phyloP scores from a whole-genome alignment of 2,797 vertebrate species.

The Peromyscus aztecus region DNA sequence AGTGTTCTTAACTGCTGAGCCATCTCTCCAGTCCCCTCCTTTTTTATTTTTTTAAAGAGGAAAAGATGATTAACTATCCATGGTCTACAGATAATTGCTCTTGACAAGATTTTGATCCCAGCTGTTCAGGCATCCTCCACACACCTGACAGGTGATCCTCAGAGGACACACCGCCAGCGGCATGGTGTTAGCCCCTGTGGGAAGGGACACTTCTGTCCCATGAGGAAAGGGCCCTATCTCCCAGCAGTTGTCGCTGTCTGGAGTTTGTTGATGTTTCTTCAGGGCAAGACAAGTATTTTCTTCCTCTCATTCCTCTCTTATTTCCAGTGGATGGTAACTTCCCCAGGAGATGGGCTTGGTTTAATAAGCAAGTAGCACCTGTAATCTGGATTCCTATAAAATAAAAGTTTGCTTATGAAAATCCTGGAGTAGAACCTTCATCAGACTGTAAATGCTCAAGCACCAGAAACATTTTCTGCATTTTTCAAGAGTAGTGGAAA shows the following conservation, averaged over 20 bases:
- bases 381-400: conserved; percentile 71
- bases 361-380: conserved; percentile 78
- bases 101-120: not conserved
- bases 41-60: not conserved
- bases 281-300: conserved; percentile 19
- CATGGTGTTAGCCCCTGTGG: not conserved
- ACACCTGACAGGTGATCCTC: accelerated
- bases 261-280: not conserved
- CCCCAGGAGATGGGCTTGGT: conserved; percentile 65
- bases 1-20: not conserved
- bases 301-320: conserved; percentile 74
- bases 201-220: not conserved
- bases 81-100: not conserved
- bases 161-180: not conserved
- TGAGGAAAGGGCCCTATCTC: not conserved
- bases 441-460: not conserved
- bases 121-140: accelerated
- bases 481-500: conserved; percentile 48
- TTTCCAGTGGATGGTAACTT: conserved; percentile 69
- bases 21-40: not conserved
- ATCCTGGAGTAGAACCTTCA: conserved; percentile 53
- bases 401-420: conserved; percentile 74
- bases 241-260: not conserved
- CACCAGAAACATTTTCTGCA: not conserved
- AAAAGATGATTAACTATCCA: not conserved